phyloP scores from a whole-genome alignment of 2,888 invertebrate species.

The Stenolophus ochropezus region DNA sequence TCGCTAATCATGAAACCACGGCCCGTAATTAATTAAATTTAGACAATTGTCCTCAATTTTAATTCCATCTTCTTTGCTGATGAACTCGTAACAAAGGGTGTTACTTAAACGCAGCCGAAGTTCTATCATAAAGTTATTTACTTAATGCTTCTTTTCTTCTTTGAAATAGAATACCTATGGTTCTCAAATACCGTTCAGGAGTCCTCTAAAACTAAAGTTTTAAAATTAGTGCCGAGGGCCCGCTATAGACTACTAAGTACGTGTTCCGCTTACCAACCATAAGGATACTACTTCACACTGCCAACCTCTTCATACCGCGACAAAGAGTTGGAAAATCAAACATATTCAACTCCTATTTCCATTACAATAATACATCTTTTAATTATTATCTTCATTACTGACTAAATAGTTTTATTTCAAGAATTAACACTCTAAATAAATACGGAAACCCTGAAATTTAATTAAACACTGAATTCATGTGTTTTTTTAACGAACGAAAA shows the following conservation, averaged over 20 bases:
- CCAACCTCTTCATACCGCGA: neutral
- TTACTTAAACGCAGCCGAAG: constrained; percentile 10
- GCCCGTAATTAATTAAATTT: constrained; percentile 1
- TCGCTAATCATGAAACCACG: neutral
- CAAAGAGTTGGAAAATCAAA: neutral
- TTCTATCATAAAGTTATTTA: constrained; percentile 47
- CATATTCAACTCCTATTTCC: too few relatives aligned
- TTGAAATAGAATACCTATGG: constrained; percentile 48
- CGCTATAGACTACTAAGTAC: constrained; percentile 43
- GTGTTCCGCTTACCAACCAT: constrained; percentile 34
- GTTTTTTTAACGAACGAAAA: too few relatives aligned
- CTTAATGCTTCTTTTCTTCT: constrained; percentile 48
- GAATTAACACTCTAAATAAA: too few relatives aligned
- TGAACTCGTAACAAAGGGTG: constrained; percentile 29
- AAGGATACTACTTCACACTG: constrained; percentile 28
- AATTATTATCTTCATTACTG: too few relatives aligned
- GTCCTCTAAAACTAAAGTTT: constrained; percentile 44
- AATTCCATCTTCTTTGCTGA: neutral
- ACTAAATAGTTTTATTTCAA: too few relatives aligned
- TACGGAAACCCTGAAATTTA: too few relatives aligned
- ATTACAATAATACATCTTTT: too few relatives aligned
- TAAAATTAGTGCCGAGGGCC: constrained; percentile 44
- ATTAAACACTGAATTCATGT: too few relatives aligned
- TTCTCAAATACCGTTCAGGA: constrained; percentile 43
- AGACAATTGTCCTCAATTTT: neutral